Conservation (phyloP, 1,140 invertebrate genomes). For the Hormaphis cornu region DNA sequence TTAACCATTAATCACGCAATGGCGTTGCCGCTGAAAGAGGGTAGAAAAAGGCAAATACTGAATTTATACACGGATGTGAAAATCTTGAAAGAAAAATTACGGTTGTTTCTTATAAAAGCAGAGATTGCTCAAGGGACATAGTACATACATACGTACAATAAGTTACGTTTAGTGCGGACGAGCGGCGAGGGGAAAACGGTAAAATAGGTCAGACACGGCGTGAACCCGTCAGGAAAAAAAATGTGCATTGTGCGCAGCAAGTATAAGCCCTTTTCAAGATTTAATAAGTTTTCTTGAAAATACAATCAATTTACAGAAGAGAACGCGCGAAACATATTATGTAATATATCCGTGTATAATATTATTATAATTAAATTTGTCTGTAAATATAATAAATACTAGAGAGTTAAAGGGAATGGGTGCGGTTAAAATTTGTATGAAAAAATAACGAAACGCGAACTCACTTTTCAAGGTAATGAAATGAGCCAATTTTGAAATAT, state of each 20-base stretch:
- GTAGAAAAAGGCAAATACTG: neutral
- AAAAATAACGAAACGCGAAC: too few relatives aligned
- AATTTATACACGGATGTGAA: neutral
- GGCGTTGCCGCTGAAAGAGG: neutral
- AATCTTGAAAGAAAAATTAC: conserved; percentile 24
- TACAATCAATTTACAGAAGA: neutral
- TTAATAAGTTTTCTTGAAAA: neutral
- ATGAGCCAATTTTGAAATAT: too few relatives aligned
- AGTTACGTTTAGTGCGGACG: neutral
- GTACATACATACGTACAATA: too few relatives aligned
- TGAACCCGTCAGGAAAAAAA: neutral
- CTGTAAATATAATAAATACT: too few relatives aligned
- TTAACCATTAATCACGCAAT: conserved; percentile 18
- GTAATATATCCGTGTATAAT: neutral
- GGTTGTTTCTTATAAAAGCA: neutral
- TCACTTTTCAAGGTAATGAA: too few relatives aligned
- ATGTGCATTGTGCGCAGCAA: too few relatives aligned
- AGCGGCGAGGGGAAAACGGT: neutral
- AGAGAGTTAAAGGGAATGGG: too few relatives aligned
- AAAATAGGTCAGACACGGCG: neutral
- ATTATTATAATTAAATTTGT: too few relatives aligned
- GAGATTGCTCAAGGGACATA: too few relatives aligned
- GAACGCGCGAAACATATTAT: neutral
- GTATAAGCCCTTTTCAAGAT: neutral
- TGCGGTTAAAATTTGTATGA: too few relatives aligned